Evolutionary conservation across 2,888 invertebrate species (phyloP), one percentile per base, ranked within the genome.

Genomic region (Charanyca ferruginea): DNA sequence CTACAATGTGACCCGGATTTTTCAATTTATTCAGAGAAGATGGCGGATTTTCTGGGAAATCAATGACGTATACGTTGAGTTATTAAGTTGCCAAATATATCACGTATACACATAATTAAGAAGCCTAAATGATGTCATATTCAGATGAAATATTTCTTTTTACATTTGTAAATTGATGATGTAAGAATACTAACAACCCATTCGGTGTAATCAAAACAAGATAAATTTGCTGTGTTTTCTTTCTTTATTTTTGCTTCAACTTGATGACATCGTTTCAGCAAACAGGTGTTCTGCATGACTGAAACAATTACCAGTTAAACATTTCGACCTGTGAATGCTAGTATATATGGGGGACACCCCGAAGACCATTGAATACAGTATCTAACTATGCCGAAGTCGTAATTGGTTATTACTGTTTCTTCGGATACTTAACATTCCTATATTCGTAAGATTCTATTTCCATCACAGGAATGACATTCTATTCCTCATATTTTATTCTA

Each of bases 1-100:
- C n/a, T n/a, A n/a, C 73, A 64, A 68, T 57, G 80, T 84, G 85
- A 87, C 86, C 86, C 64, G 77, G 25, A 74, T 86, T 82, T 84
- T 84, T 83, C 73, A 66, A 78, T 81, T 77, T 73, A 83, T 79
- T 79, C 58, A 52, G 41, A 38, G 44, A 48, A 59, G 55, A 63
- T 67, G 61, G 58, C 65, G 49, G 70, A 69, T 79, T 86, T 84
- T 78, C 81, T 70, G 80, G 85, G 85, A 64, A 79, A 66, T 62
- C 54, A 44, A 64, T 85, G 83, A 84, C 77, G 80, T 79, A 74
- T 66, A 55, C 71, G 52, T 74, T 80, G 77, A 82, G 66, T 83
- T 79, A 83, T 83, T 81, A 76, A 74, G 66, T 72, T 73, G 77
- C 72, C 66, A 74, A 79, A 81, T 73, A 65, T 68, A 68, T 77